Evolutionary conservation across 1,140 invertebrate species (phyloP), one percentile per base, ranked within the genome.

Genomic region (Zeugodacus cucurbitae): DNA sequence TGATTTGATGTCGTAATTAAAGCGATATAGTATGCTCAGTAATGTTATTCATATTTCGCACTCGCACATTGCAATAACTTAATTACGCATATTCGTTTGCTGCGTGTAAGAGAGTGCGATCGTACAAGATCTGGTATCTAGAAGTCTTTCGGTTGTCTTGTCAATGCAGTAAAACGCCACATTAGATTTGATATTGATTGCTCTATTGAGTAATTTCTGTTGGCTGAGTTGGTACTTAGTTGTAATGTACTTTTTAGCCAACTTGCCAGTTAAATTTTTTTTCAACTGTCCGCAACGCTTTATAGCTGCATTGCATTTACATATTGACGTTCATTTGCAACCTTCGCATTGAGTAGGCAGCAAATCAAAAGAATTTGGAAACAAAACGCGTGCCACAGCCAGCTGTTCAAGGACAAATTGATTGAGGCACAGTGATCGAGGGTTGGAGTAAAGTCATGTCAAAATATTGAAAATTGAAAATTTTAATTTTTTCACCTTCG

Each of bases 161-260:
- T 82, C 20, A 48, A 48, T 82, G 48, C n/a, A 82, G 26, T n/a
- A 82, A 82, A 26, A n/a, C n/a, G 34, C 70, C 17, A 82, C 41
- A 82, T 82, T 48, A 48, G 48, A 82, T 82, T 48, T 82, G 74
- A 54, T 82, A 8, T 29, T 17, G 41, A 82, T 82, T 48, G 74
- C 41, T 26, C 2, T 29, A 3, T 29, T 29, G 41, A 44, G n/a
- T 82, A 29, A 82, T 5, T 82, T 82, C 32, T 22, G 70, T 7
- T n/a, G n/a, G n/a, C n/a, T n/a, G n/a, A n/a, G n/a, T 10, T 17
- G 20, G 1, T 74, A 44, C 34, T 74, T 74, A 22, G 20, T 74
- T 37, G 37, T 8, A 41, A 74, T 41, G 22, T 6, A 70, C 32
- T 17, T 70, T 32, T 20, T 0, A 37, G 10, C 8, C 70, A 14